phyloP scores from a whole-genome alignment of 2,888 invertebrate species.

The Drosophila prolongata region DNA sequence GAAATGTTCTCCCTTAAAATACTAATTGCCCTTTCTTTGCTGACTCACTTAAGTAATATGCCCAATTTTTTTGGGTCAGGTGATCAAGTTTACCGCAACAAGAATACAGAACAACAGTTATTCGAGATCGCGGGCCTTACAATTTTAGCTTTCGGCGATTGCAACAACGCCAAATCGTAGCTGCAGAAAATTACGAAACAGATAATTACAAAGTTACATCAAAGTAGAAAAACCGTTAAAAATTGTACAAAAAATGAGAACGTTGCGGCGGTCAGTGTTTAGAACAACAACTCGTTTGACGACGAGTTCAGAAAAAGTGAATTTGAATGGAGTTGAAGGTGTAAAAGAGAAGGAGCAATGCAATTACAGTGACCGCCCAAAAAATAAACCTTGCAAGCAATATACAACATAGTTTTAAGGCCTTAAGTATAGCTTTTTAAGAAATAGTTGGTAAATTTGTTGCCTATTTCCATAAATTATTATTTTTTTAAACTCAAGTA shows the following conservation, averaged over 20 bases:
- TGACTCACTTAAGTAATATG: slow-evolving; percentile 7
- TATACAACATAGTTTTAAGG: neutral
- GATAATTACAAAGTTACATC: slow-evolving; percentile 18
- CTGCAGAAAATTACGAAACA: slow-evolving; percentile 2
- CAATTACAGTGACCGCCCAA: slow-evolving; percentile 4
- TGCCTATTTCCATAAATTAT: too few species aligned
- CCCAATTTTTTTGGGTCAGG: neutral
- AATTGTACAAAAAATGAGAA: slow-evolving; percentile 18
- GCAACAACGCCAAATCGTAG: slow-evolving; percentile 19
- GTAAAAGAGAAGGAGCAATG: neutral
- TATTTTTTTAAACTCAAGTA: too few species aligned
- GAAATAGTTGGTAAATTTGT: too few species aligned
- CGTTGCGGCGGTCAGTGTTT: slow-evolving; percentile 26
- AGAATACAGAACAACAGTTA: slow-evolving; percentile 20
- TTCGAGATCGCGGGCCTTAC: slow-evolving; percentile 15
- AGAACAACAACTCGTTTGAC: slow-evolving; percentile 6
- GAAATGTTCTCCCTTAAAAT: neutral
- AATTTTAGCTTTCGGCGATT: slow-evolving; percentile 19
- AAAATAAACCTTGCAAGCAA: neutral
- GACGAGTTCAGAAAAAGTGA: slow-evolving; percentile 29
- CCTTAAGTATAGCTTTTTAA: neutral
- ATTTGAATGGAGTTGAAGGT: slow-evolving; percentile 30
- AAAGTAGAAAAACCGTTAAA: slow-evolving; percentile 7
- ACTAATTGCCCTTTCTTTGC: neutral
- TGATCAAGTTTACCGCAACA: slow-evolving; percentile 14